phyloP scores from a whole-genome alignment of 2,797 vertebrate species.

The Platalea minor region DNA sequence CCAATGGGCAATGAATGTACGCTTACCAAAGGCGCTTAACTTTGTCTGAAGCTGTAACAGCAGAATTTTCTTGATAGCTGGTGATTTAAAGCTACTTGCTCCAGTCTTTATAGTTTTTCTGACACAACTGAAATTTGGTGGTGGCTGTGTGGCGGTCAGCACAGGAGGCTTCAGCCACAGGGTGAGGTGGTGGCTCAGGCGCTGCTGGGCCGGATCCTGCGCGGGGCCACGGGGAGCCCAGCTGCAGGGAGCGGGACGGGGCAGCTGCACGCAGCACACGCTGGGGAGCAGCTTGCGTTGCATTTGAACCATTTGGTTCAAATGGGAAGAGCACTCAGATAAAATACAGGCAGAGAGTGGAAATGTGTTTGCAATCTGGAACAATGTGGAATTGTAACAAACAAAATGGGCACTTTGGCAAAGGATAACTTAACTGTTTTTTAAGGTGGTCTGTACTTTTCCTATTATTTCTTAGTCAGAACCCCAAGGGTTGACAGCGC shows the following conservation, averaged over 20 bases:
- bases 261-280: fast-evolving
- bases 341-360: neutral
- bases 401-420: neutral
- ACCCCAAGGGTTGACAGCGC: neutral
- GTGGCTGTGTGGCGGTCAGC: fast-evolving
- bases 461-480: neutral
- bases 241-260: neutral
- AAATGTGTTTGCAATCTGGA: neutral
- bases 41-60: fast-evolving
- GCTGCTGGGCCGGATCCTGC: neutral
- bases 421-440: neutral
- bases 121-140: too few relatives aligned
- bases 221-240: fast-evolving
- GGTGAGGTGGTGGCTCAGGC: neutral
- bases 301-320: neutral
- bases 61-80: neutral
- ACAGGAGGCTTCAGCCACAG: fast-evolving
- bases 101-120: neutral
- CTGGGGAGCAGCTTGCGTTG: fast-evolving
- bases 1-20: neutral
- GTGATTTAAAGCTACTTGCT: neutral
- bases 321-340: neutral
- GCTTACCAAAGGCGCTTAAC: neutral
- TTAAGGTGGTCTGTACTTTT: neutral
- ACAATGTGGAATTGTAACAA: neutral